phyloP scores from a whole-genome alignment of 2,888 invertebrate genomes.

The Xylota sylvarum region DNA sequence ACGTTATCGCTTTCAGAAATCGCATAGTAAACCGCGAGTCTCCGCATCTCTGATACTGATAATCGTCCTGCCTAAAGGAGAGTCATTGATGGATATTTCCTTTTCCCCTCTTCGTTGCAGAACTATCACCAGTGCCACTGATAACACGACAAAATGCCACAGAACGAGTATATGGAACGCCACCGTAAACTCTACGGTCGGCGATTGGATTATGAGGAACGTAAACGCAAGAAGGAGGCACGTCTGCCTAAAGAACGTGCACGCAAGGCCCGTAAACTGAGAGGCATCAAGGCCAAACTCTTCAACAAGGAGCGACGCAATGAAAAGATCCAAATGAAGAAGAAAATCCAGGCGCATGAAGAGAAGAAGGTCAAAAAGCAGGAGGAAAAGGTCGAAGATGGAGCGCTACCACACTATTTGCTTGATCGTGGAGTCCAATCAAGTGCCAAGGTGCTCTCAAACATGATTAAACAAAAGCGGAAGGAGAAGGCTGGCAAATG shows the following conservation, averaged over 20 bases:
- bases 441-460: conserved; percentile 97
- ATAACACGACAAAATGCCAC: conserved; percentile 90
- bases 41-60: conserved; percentile 33
- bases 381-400: conserved; percentile 93
- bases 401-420: conserved; percentile 98
- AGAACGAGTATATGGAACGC: conserved; percentile 99
- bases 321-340: conserved; percentile 99
- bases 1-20: conserved; percentile 47
- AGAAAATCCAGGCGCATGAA: conserved; percentile 98
- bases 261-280: conserved; percentile 94
- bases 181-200: conserved; percentile 98
- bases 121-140: conserved; percentile 28
- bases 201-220: conserved; percentile 98
- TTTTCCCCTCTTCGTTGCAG: conserved; percentile 70
- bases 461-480: conserved; percentile 99
- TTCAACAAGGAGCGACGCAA: conserved; percentile 98
- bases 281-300: conserved; percentile 98
- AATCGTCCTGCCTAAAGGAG: conserved; percentile 77
- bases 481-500: conserved; percentile 99
- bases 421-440: conserved; percentile 98
- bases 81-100: conserved; percentile 77
- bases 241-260: conserved; percentile 96
- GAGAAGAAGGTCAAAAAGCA: conserved; percentile 96
- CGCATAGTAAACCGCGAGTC: not conserved
- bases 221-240: conserved; percentile 97